Evolutionary conservation across 2,797 vertebrate species (phyloP).

Genomic region (Garrulus glandarius): DNA sequence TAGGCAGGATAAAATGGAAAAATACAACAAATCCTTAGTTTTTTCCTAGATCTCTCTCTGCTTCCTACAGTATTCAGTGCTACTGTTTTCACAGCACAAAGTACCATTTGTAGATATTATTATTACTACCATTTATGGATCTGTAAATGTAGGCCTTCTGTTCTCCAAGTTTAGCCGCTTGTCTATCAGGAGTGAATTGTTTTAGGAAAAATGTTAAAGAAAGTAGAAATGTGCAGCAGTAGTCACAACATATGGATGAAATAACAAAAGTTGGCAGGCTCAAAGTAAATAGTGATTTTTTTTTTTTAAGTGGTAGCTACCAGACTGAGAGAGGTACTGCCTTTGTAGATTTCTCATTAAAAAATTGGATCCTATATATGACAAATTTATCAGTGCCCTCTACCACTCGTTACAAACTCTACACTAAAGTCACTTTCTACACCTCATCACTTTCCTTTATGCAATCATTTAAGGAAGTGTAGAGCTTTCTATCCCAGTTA

Average conservation of each 20-base stretch:
- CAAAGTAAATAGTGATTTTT: not conserved
- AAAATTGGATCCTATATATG: not conserved
- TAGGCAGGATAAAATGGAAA: constrained; percentile 43
- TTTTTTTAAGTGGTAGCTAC: not conserved
- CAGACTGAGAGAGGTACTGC: not conserved
- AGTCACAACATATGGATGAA: constrained; percentile 9
- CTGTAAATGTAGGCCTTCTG: not conserved
- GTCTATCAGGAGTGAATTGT: not conserved
- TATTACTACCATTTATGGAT: not conserved
- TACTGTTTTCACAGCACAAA: not conserved
- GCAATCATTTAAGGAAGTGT: not conserved
- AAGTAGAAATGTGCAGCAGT: not conserved
- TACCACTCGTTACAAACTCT: not conserved
- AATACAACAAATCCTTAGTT: constrained; percentile 38
- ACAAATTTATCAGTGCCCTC: not conserved
- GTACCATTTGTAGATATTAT: not conserved
- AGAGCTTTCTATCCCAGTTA: not conserved
- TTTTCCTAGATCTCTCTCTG: not conserved
- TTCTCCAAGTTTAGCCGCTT: not conserved
- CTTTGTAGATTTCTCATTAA: not conserved
- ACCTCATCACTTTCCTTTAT: not conserved
- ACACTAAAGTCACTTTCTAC: not conserved
- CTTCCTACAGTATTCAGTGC: not conserved
- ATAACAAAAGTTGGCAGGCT: not conserved
- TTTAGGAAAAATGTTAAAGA: not conserved